Conservation (phyloP, 2,113 vertebrate species). For the Mesembrinibis cayennensis region DNA sequence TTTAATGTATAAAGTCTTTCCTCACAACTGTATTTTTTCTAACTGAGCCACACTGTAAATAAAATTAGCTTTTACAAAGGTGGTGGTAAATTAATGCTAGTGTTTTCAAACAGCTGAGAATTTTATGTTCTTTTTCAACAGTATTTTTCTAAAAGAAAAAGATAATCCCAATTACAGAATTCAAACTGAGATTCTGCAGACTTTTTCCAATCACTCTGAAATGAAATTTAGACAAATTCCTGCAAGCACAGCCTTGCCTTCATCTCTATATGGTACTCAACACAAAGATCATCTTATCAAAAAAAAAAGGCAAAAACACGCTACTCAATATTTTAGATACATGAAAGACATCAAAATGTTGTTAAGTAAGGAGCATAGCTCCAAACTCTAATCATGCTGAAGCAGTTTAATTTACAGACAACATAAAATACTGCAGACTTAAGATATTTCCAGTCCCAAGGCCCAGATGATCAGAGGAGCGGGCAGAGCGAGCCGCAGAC, state of each 20-base stretch:
- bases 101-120: conserved; percentile 32
- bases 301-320: not conserved
- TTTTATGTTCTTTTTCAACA: not conserved
- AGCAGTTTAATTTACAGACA: conserved; percentile 52
- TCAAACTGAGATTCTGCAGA: not conserved
- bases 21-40: not conserved
- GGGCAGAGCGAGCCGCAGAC: not conserved
- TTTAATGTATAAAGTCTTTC: not conserved
- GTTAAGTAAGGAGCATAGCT: not conserved
- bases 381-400: conserved; percentile 2
- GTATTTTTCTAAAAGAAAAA: not conserved
- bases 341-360: not conserved
- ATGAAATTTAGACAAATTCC: not conserved
- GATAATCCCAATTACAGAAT: not conserved
- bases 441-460: conserved; percentile 11
- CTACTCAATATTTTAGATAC: not conserved
- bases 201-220: not conserved
- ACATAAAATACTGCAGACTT: conserved; percentile 31
- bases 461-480: not conserved
- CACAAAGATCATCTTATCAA: not conserved
- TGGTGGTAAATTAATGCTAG: not conserved
- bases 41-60: conserved; percentile 12
- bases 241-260: not conserved
- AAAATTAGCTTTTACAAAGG: conserved; percentile 54
- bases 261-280: not conserved